phyloP scores from a whole-genome alignment of 2,113 vertebrate species.

The Danio rerio region DNA sequence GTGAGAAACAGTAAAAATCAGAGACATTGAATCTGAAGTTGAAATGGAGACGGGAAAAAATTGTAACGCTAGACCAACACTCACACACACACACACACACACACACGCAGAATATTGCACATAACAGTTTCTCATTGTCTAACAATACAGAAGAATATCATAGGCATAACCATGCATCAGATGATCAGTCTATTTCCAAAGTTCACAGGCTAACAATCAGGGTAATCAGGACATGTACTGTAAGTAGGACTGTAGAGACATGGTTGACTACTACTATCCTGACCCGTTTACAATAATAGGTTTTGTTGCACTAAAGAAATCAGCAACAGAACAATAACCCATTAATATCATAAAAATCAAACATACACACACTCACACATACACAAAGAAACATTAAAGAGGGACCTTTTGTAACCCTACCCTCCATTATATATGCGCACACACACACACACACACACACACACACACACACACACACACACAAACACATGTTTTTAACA shows the following conservation, averaged over 20 bases:
- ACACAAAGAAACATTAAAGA: background rate
- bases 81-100: conserved; percentile 78
- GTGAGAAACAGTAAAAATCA: background rate
- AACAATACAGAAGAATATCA: conserved; percentile 82
- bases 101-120: conserved; percentile 85
- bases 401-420: conserved; percentile 12
- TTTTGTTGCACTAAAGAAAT: conserved; percentile 68
- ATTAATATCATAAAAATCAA: conserved; percentile 71
- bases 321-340: conserved; percentile 72
- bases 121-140: conserved; percentile 84
- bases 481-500: background rate
- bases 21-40: background rate
- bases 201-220: conserved; percentile 86
- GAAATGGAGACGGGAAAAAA: background rate
- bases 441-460: background rate
- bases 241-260: conserved; percentile 64
- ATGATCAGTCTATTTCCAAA: conserved; percentile 84
- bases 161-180: conserved; percentile 89
- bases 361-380: background rate
- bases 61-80: conserved; percentile 69
- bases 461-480: background rate
- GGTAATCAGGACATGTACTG: conserved; percentile 71
- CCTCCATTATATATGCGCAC: background rate
- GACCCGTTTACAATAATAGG: conserved; percentile 76
- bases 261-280: conserved; percentile 47